These are phyloP conservation scores for Cyanoramphus novaezelandiae DNA, from an alignment of 2,113 vertebrate genomes.

Conservation along the genomic window DNA sequence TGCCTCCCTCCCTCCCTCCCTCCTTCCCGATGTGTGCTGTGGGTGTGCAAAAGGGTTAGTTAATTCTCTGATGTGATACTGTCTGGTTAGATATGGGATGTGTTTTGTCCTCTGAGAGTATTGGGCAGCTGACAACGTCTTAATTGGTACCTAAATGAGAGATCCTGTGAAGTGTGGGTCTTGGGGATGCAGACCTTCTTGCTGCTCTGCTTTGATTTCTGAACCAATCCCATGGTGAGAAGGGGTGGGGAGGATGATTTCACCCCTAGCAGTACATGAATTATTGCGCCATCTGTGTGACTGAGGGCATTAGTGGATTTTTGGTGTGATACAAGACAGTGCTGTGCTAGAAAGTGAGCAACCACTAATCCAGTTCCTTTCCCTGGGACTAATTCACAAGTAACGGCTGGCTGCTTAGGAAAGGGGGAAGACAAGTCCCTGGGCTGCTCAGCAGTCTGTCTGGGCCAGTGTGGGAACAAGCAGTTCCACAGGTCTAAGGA, in stretches of 20 bases:
- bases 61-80: background rate
- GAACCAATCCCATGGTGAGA: background rate
- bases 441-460: background rate
- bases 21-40: background rate
- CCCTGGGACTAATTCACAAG: background rate
- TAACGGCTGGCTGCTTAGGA: fast-evolving
- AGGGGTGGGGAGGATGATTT: background rate
- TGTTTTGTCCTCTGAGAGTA: background rate
- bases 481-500: background rate
- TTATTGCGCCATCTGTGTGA: background rate
- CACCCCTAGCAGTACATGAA: background rate
- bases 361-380: background rate
- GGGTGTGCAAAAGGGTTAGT: background rate
- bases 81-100: background rate
- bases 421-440: background rate
- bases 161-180: background rate
- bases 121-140: background rate
- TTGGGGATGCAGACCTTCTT: background rate
- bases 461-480: background rate
- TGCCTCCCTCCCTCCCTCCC: too few species aligned
- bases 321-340: background rate
- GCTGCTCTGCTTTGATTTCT: background rate
- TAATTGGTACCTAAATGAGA: background rate
- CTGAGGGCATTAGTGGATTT: background rate
- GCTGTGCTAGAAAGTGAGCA: background rate